A percentile compares a stretch with the other conserved stretches of the same genome.
Evolutionary conservation across 35 echinoderm and acorn worm species (phyloP).

Genomic region (Apostichopus parvimensis): DNA sequence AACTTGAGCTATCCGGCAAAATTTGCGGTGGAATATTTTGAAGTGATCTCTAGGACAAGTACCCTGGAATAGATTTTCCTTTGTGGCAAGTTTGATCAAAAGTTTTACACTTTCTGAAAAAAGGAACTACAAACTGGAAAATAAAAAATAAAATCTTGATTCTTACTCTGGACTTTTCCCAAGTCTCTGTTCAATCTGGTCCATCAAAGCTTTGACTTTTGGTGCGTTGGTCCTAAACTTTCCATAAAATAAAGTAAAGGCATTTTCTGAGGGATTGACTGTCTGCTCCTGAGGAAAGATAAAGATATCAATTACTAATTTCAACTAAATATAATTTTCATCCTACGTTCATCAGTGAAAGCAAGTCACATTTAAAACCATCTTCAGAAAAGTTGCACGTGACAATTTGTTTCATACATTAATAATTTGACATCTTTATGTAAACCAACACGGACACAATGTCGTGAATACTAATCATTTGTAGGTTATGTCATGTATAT

Average conservation of each 20-base stretch:
- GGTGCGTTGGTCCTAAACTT: conserved; percentile 95
- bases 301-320: neutral
- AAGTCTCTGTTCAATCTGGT: conserved; percentile 87
- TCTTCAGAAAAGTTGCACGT: neutral
- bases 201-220: conserved; percentile 92
- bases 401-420: neutral
- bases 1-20: neutral
- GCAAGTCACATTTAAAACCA: no score
- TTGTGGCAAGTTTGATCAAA: no score
- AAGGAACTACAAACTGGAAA: no score
- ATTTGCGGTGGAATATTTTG: neutral
- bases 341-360: no score
- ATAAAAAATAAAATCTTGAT: neutral
- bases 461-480: no score
- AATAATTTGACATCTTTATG: neutral
- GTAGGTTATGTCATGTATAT: no score
- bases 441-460: no score
- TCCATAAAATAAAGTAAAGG: conserved; percentile 96
- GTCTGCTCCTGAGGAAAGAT: conserved; percentile 49
- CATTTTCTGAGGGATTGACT: conserved; percentile 88
- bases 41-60: no score
- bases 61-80: no score
- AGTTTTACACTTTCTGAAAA: no score
- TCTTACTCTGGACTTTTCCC: conserved; percentile 94
- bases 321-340: neutral